Conservation (phyloP, 1,140 invertebrate species). For the Hyposmocoma kahamanoa region DNA sequence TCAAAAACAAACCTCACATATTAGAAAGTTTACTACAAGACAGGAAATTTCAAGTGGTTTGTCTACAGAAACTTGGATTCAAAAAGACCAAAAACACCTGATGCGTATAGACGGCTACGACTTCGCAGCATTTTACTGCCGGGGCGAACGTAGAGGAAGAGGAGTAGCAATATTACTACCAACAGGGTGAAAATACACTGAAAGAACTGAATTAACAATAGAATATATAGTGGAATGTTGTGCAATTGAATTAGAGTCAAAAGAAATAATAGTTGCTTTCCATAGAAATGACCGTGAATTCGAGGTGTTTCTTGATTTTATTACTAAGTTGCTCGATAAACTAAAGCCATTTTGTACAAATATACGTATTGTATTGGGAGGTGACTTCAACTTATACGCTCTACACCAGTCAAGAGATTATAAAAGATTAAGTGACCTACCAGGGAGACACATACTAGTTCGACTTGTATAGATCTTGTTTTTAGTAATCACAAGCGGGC, state of each 20-base stretch:
- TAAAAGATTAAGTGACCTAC: background rate
- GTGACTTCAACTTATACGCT: background rate
- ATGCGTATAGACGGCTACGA: background rate
- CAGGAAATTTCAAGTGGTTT: background rate
- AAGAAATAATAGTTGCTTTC: background rate
- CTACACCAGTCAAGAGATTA: background rate
- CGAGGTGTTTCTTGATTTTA: background rate
- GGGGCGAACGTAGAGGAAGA: background rate
- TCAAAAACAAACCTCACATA: background rate
- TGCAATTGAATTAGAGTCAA: background rate
- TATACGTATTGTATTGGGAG: background rate
- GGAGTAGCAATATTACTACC: background rate
- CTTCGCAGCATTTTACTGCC: background rate
- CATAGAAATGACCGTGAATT: background rate
- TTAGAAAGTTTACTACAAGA: background rate
- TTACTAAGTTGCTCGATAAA: background rate
- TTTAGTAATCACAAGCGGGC: too few relatives aligned
- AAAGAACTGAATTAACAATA: background rate
- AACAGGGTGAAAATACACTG: background rate
- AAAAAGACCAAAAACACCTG: background rate
- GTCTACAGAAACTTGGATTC: conserved; percentile 4
- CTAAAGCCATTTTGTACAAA: background rate
- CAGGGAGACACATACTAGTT: too few relatives aligned
- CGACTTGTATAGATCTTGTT: too few relatives aligned
- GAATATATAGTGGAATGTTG: conserved; percentile 1